Base-by-base conservation (phyloP, 2,888 invertebrate genomes). In the Rhorus exstirpatorius region DNA sequence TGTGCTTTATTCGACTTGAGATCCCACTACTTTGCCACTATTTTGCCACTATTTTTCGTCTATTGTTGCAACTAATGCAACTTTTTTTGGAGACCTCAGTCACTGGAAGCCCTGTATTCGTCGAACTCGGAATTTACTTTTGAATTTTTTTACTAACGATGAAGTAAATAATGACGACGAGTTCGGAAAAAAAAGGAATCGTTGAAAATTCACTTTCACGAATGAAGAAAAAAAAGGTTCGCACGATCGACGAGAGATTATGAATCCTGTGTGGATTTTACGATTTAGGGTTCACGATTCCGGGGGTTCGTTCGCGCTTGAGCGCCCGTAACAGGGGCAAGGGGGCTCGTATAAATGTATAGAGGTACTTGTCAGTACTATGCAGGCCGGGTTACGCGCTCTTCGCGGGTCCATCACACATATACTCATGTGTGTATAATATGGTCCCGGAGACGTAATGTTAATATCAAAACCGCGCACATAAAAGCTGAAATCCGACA, bases 381-480 rank as follows among this genome's bases (percentile, higher is more conserved):
- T 35, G 21, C 46, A 51, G 61, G 72, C 53, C 46, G 60, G 61
- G 72, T 53, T 81, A 63, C 77, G 17, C 12, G 55, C 26, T 60
- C 49, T 8, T 19, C 41, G 35, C 49, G 38, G 65, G 74, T 58
- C 58, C 74, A 71, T 75, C 55, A 26, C 77, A 31, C 24, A 1
- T 35, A 41, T 12, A 26, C 3, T 44, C 8, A 26, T 44, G 31
- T 26, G 44, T 19, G 21, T 44, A 44, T 65, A 14, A 53, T 65
- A 46, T 58, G 68, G 21, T 65, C 38, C 41, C 21, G 68, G 58
- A 17, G 55, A 58, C 75, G 80, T 84, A 85, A 88, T 86, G 80
- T 87, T 88, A 88, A 91, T 89, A 90, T 89, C 88, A 88, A 88
- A 90, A 89, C 89, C 89, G n/a, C n/a, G n/a, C n/a, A 86, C 88